Base-by-base conservation (phyloP, 2,113 vertebrate genomes). In the Hippocampus barbouri region DNA sequence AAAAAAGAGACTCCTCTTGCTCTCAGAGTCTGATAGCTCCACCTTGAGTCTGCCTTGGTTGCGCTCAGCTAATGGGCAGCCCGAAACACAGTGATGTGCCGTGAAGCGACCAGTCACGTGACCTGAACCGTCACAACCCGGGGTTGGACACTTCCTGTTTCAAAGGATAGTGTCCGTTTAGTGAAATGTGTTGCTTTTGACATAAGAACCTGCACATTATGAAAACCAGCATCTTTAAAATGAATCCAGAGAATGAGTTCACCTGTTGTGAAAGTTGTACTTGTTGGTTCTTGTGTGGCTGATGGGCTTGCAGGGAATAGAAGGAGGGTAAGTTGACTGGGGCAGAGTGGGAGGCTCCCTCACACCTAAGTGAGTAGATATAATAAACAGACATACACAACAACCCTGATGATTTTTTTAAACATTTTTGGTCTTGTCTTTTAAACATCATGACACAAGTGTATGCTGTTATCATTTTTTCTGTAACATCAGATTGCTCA, bases 251-350 rank as follows among this genome's bases (percentile, higher is more conserved):
- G 66, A 70, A 2, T 9, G 45, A 63, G 20, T 93, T 91, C 76
- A 98, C 97, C 97, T 95, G 91, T 99, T 95, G 83, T 98, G 96
- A 87, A 98, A 97, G 90, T 93, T 97, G 91, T 98, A 98, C 87
- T 98, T 98, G 87, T 91, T 95, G 87, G 89, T 88, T 92, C 93
- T 95, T 64, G 94, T 83, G 66, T 95, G 94, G 54, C 93, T 91
- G 71, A 94, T 93, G 76, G 87, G 94, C 89, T 96, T 97, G 81
- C 90, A 98, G 84, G 94, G 90, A 69, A 96, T 87, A 9, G 94
- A 86, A 7, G 94, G 85, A 1, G 93, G 85, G 77, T 92, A 98
- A 78, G 85, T 86, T 27, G 92, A 87, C 1, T 93, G 94, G 25
- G 90, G 88, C 51, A 86, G 84, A 25, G 92, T 80, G 20, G 91